Percentiles rank a stretch among this genome's conserved stretches.
Evolutionary conservation across 2,888 invertebrate species (phyloP).

Genomic region (Cerceris ruficornis): DNA sequence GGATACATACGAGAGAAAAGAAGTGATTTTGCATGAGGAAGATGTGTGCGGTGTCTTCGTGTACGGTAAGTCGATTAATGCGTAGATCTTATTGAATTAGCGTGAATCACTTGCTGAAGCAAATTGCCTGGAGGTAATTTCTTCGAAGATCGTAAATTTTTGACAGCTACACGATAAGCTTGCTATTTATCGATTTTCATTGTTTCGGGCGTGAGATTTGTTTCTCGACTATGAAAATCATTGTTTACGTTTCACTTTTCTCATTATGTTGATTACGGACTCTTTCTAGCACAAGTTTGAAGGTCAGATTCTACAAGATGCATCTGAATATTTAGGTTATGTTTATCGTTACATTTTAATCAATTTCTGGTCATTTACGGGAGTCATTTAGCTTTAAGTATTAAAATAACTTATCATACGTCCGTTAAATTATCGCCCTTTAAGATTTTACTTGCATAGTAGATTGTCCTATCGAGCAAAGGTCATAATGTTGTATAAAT

Average conservation of each 20-base stretch:
- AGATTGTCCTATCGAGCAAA: background rate
- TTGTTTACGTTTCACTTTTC: constrained; percentile 1
- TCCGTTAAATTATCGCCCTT: background rate
- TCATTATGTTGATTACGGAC: background rate
- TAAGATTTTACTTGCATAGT: too few relatives aligned
- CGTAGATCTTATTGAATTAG: constrained; percentile 37
- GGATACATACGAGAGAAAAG: constrained; percentile 3
- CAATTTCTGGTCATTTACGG: background rate
- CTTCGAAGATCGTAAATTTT: constrained; percentile 9
- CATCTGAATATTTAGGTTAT: constrained; percentile 52
- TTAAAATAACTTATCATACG: too few relatives aligned
- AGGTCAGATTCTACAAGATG: constrained; percentile 28
- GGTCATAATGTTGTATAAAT: background rate
- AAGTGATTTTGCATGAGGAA: constrained; percentile 16
- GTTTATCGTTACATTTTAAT: constrained; percentile 46
- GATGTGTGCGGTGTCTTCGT: constrained; percentile 38
- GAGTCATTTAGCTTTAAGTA: too few relatives aligned
- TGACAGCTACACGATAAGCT: constrained; percentile 43
- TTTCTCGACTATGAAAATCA: constrained; percentile 2
- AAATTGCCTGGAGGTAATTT: background rate
- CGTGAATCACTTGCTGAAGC: constrained; percentile 10
- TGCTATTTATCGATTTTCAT: constrained; percentile 54
- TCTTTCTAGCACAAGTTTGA: constrained; percentile 12
- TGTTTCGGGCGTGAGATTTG: background rate
- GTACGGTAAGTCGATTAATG: constrained; percentile 43